These are phyloP conservation scores for Rapana venosa DNA, from an alignment of 2,888 invertebrate genomes.

Conservation along the genomic window DNA sequence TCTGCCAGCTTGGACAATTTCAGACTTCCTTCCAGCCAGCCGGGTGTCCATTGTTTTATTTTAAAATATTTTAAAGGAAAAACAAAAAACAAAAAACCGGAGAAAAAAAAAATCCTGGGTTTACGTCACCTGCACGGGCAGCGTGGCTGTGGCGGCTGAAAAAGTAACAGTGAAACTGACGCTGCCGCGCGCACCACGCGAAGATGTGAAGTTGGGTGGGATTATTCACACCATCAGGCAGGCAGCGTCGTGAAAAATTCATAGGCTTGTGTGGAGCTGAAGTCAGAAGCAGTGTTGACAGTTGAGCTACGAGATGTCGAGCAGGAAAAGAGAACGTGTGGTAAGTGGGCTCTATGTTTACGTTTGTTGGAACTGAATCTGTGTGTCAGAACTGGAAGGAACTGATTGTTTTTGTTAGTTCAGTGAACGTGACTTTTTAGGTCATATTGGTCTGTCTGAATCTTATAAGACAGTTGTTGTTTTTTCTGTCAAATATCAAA, in stretches of 20 bases:
- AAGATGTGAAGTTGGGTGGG: neutral
- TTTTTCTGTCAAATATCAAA: neutral
- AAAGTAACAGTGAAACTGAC: slow-evolving; percentile 8
- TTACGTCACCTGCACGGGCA: slow-evolving; percentile 34
- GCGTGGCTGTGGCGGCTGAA: neutral
- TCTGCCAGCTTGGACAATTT: slow-evolving; percentile 5
- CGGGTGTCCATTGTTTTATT: slow-evolving; percentile 11
- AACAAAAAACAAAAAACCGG: neutral
- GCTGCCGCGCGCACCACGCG: neutral
- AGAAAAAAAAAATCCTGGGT: neutral
- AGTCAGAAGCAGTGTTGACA: neutral
- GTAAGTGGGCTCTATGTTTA: neutral
- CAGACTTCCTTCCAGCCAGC: neutral
- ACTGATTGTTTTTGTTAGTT: no score
- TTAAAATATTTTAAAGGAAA: neutral
- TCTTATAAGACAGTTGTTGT: no score
- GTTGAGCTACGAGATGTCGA: slow-evolving; percentile 25
- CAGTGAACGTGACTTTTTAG: no score
- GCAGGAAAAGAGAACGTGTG: slow-evolving; percentile 37
- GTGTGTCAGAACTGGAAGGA: no score
- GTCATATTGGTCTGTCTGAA: no score
- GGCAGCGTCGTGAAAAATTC: slow-evolving; percentile 28
- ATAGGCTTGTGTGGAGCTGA: neutral
- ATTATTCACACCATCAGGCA: neutral
- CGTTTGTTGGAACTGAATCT: neutral